phyloP scores from a whole-genome alignment of 2,797 vertebrate genomes.

The Rallus crepitans region DNA sequence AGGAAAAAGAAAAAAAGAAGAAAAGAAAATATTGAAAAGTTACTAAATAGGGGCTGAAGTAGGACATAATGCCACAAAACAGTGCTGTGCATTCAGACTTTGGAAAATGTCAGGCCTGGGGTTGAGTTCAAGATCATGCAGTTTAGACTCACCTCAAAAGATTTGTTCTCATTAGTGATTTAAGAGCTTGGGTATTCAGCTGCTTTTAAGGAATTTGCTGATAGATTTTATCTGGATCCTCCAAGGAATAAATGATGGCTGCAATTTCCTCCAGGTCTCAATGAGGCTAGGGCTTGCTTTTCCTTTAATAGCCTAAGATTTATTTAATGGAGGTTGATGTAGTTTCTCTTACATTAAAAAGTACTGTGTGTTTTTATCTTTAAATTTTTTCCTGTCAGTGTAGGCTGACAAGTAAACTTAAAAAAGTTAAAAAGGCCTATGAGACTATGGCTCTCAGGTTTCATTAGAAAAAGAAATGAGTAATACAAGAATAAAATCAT shows the following conservation, averaged over 20 bases:
- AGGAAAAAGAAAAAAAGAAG: no score
- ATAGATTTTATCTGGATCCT: conserved; percentile 18
- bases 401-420: neutral
- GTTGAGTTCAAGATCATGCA: neutral
- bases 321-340: neutral
- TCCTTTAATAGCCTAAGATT: neutral
- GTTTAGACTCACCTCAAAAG: neutral
- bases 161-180: neutral
- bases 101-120: neutral
- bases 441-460: neutral
- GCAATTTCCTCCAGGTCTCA: neutral
- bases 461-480: neutral
- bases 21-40: neutral
- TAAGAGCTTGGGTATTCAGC: neutral
- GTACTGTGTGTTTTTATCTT: neutral
- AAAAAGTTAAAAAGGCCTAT: neutral
- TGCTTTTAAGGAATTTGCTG: neutral
- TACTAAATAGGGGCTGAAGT: neutral
- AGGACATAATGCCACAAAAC: neutral
- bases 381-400: neutral
- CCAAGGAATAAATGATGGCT: neutral
- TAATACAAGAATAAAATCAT: neutral
- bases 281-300: neutral
- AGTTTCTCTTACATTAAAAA: neutral
- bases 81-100: neutral